Evolutionary conservation across 2,888 invertebrate species (phyloP).

Genomic region (Gastrophysa polygoni): DNA sequence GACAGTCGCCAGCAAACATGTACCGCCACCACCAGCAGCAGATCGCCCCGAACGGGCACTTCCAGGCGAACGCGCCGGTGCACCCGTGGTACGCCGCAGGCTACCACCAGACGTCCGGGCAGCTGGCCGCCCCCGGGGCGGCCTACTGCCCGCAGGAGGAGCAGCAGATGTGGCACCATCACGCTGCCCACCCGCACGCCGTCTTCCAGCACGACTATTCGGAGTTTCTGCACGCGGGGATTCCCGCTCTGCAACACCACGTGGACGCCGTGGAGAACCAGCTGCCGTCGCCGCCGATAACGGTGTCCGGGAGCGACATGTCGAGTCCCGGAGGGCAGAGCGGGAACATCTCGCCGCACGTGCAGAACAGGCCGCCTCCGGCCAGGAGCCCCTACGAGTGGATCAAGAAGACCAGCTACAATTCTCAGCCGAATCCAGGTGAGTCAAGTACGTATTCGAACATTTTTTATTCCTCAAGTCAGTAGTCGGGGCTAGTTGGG

Average conservation of each 20-base stretch:
- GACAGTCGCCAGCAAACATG: constrained; percentile 64
- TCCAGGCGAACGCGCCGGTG: constrained; percentile 49
- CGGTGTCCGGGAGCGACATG: constrained; percentile 65
- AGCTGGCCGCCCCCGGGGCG: constrained; percentile 38
- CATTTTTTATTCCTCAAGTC: too few relatives aligned
- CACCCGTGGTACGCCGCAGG: constrained; percentile 60
- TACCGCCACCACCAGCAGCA: constrained; percentile 61
- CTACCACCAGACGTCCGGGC: constrained; percentile 57
- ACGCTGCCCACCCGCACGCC: constrained; percentile 31
- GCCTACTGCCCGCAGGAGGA: constrained; percentile 55
- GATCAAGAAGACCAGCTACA: constrained; percentile 91
- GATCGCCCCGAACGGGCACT: constrained; percentile 61
- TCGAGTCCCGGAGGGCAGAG: constrained; percentile 63
- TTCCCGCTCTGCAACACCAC: constrained; percentile 59
- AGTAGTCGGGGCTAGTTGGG: too few relatives aligned
- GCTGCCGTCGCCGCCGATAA: constrained; percentile 66
- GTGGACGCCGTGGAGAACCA: constrained; percentile 41
- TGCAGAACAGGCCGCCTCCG: constrained; percentile 66
- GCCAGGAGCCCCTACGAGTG: constrained; percentile 86
- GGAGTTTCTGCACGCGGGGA: constrained; percentile 51
- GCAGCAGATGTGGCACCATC: constrained; percentile 58
- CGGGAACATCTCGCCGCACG: constrained; percentile 52
- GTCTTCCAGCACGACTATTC: constrained; percentile 56
- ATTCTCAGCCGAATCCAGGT: constrained; percentile 86
- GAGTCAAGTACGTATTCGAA: constrained; percentile 43